These are phyloP conservation scores for Prunella fulvescens DNA, from an alignment of 2,113 vertebrate species.

Conservation along the genomic window DNA sequence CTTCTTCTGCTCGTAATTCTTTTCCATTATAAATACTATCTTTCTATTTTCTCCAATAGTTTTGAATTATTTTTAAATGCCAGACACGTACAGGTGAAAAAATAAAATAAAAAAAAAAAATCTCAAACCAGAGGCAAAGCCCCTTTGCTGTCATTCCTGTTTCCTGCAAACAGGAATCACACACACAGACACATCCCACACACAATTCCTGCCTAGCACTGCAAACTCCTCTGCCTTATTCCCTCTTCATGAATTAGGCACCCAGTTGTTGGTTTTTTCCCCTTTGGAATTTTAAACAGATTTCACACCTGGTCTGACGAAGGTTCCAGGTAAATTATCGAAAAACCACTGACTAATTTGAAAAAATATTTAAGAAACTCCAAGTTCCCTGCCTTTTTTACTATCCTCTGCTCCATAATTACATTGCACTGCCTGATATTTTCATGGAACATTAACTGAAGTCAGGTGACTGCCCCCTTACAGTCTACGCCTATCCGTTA, in stretches of 20 bases:
- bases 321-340: neutral
- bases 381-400: constrained; percentile 77
- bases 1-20: neutral
- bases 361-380: constrained; percentile 79
- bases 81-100: neutral
- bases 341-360: constrained; percentile 65
- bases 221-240: neutral
- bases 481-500: constrained; percentile 84
- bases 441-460: constrained; percentile 96
- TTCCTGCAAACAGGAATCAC: neutral
- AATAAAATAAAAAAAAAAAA: neutral
- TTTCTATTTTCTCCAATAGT: neutral
- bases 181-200: neutral
- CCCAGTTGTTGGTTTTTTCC: neutral
- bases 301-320: neutral
- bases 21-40: neutral
- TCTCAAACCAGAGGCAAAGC: neutral
- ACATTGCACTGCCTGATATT: constrained; percentile 92
- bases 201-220: neutral
- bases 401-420: constrained; percentile 88
- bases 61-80: neutral
- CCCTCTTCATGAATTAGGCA: neutral
- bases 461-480: constrained; percentile 86
- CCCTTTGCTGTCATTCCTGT: neutral
- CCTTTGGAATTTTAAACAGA: neutral